Conservation (phyloP, 2,113 vertebrate species). For the Cnemophilus loriae region DNA sequence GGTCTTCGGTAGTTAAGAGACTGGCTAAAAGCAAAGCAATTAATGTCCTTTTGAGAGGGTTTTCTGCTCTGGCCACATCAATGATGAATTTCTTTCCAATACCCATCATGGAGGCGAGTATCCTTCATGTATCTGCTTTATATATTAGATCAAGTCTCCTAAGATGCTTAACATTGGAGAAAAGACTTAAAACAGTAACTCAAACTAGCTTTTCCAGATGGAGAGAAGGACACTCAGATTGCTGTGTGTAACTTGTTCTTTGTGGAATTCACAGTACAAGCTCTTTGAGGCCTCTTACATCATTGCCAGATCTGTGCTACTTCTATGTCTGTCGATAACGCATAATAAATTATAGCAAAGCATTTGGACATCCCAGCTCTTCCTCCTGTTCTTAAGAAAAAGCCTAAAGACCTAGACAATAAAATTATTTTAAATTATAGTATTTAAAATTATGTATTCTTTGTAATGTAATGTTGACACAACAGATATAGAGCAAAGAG, state of each 20-base stretch:
- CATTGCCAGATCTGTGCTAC: not conserved
- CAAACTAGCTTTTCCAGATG: not conserved
- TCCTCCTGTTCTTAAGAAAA: not conserved
- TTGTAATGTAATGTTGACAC: not conserved
- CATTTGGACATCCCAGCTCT: not conserved
- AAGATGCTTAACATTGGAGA: not conserved
- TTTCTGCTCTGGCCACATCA: not conserved
- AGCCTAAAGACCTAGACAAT: not conserved
- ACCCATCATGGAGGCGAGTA: not conserved
- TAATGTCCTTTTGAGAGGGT: not conserved
- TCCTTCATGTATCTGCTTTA: not conserved
- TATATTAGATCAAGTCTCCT: not conserved
- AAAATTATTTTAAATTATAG: not conserved
- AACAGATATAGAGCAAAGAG: not conserved
- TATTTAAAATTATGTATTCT: not conserved
- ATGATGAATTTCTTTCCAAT: not conserved
- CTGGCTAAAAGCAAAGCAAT: not conserved
- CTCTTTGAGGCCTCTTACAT: not conserved
- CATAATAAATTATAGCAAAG: not conserved
- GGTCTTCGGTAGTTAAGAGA: not conserved
- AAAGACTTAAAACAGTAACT: not conserved
- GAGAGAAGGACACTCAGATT: not conserved
- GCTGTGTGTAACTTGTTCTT: not conserved
- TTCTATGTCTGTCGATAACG: rapidly evolving
- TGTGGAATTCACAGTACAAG: not conserved